Conservation (phyloP, 2,888 invertebrate species). For the Dicyrtoma fusca region DNA sequence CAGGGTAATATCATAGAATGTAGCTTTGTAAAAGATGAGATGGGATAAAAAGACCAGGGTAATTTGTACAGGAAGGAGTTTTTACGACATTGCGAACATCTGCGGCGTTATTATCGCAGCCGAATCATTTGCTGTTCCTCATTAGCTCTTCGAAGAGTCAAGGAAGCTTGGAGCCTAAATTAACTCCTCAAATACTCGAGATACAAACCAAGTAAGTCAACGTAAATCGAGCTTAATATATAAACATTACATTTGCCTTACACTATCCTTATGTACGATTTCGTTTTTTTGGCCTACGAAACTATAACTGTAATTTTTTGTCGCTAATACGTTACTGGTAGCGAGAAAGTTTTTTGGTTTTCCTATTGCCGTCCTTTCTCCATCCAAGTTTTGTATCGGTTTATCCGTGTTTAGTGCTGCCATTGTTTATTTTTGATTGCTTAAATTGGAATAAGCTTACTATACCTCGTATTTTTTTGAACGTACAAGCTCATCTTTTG, state of each 20-base stretch:
- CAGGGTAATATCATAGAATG: not conserved
- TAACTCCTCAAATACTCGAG: conserved; percentile 49
- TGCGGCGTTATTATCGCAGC: conserved; percentile 48
- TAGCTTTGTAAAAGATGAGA: conserved; percentile 27
- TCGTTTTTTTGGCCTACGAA: too few relatives aligned
- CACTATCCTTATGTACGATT: too few relatives aligned
- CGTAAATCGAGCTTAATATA: conserved; percentile 11
- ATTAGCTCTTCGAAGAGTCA: conserved; percentile 38
- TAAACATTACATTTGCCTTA: too few relatives aligned
- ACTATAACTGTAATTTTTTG: too few relatives aligned
- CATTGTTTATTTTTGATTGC: conserved; percentile 1
- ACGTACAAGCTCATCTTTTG: too few relatives aligned
- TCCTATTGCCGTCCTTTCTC: too few relatives aligned
- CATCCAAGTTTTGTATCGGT: too few relatives aligned
- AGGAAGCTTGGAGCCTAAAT: conserved; percentile 34
- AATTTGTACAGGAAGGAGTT: conserved; percentile 48
- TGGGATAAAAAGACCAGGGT: conserved; percentile 33
- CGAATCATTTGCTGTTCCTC: conserved; percentile 45
- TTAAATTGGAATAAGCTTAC: too few relatives aligned
- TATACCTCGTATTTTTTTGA: too few relatives aligned
- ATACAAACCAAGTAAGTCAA: conserved; percentile 51
- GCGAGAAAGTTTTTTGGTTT: too few relatives aligned
- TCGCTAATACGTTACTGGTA: too few relatives aligned
- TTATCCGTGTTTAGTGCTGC: too few relatives aligned
- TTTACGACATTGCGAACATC: conserved; percentile 49